phyloP scores from a whole-genome alignment of 2,888 invertebrate genomes.

The Desoria tigrina region DNA sequence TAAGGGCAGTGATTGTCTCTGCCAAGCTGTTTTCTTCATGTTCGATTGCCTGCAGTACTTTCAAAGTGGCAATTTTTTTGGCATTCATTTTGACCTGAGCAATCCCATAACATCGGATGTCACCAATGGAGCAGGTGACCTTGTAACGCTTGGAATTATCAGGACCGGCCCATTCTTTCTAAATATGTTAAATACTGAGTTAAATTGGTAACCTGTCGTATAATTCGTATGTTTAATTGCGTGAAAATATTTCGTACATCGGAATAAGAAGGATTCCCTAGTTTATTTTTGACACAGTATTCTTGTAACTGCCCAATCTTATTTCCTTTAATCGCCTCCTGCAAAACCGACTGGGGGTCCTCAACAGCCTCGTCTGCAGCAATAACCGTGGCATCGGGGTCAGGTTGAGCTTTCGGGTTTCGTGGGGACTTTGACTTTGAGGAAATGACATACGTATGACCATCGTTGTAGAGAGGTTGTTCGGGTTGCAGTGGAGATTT shows the following conservation, averaged over 20 bases:
- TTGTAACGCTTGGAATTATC: too few species aligned
- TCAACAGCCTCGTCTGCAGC: background rate
- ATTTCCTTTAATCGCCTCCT: constrained; percentile 1
- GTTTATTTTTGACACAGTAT: background rate
- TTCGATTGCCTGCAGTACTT: too few species aligned
- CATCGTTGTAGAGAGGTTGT: background rate
- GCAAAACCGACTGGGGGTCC: background rate
- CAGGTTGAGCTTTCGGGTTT: background rate
- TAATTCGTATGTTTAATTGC: too few species aligned
- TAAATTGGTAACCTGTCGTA: too few species aligned
- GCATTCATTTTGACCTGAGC: too few species aligned
- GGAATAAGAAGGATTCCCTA: background rate
- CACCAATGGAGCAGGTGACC: too few species aligned
- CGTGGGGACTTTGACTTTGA: background rate
- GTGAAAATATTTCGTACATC: background rate
- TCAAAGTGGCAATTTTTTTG: too few species aligned
- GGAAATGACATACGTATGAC: background rate
- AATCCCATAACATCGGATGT: too few species aligned
- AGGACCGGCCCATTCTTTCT: too few species aligned
- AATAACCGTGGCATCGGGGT: background rate
- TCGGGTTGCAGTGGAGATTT: background rate
- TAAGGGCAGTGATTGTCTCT: too few species aligned
- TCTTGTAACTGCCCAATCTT: constrained; percentile 3
- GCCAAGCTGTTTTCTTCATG: too few species aligned
- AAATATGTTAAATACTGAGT: too few species aligned